phyloP scores from a whole-genome alignment of 1,140 invertebrate genomes.

The Dendrolimus kikuchii region DNA sequence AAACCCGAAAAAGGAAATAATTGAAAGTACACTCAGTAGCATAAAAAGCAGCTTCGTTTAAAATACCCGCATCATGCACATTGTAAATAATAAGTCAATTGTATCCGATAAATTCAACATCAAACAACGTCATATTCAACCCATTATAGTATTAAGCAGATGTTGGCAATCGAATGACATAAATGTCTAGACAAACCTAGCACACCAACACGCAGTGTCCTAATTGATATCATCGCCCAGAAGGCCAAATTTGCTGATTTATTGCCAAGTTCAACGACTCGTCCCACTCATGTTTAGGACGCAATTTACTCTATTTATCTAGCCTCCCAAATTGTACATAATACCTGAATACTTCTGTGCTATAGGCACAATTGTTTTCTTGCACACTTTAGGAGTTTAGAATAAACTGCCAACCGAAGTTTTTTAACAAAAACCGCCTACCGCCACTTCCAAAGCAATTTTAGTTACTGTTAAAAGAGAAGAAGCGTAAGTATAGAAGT shows the following conservation, averaged over 20 bases:
- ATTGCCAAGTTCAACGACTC: conserved; percentile 39
- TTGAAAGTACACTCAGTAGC: too few relatives aligned
- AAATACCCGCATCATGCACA: too few relatives aligned
- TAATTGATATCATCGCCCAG: conserved; percentile 11
- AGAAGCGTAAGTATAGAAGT: too few relatives aligned
- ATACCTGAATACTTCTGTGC: conserved; percentile 2
- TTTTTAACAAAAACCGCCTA: too few relatives aligned
- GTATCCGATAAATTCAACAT: background rate
- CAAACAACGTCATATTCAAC: background rate
- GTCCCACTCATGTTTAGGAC: conserved; percentile 26
- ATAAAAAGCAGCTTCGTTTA: too few relatives aligned
- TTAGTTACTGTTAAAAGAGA: too few relatives aligned
- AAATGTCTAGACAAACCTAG: conserved; percentile 7
- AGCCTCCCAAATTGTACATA: conserved; percentile 19
- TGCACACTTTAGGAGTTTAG: too few relatives aligned
- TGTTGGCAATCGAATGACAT: conserved; percentile 1
- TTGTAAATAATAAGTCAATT: too few relatives aligned
- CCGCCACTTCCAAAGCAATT: too few relatives aligned
- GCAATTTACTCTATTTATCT: conserved; percentile 24
- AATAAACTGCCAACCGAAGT: too few relatives aligned
- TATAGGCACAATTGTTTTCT: background rate
- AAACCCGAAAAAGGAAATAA: too few relatives aligned
- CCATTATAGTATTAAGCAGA: background rate
- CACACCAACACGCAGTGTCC: conserved; percentile 6
- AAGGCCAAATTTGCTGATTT: conserved; percentile 34